Evolutionary conservation across 2,113 vertebrate genomes (phyloP).

Genomic region (Nesoenas mayeri): DNA sequence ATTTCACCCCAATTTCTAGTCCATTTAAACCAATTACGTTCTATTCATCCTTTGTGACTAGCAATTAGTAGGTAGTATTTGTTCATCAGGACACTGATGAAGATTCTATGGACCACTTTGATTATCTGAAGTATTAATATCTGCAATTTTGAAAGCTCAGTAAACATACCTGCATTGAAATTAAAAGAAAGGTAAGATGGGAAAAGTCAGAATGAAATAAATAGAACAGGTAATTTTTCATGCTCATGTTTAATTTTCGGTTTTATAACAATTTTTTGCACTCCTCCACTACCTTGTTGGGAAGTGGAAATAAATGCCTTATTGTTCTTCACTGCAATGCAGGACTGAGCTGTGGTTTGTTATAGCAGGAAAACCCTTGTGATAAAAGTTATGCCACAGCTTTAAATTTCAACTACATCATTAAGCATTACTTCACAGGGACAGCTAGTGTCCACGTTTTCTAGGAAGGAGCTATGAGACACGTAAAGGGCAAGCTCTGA

Average conservation of each 20-base stretch:
- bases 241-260: neutral
- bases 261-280: neutral
- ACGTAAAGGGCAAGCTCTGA: neutral
- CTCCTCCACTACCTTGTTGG: too few species aligned
- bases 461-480: fast-evolving
- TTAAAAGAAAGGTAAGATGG: neutral
- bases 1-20: neutral
- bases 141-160: neutral
- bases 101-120: neutral
- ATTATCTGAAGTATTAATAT: neutral
- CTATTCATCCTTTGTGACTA: neutral
- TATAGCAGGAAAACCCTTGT: neutral
- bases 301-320: neutral
- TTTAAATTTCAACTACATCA: neutral
- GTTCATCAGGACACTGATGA: neutral
- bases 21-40: neutral
- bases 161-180: neutral
- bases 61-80: neutral
- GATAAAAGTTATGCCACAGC: neutral
- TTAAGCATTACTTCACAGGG: neutral
- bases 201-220: neutral
- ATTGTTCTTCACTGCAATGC: neutral
- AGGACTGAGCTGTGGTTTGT: neutral
- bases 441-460: neutral
- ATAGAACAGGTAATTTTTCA: neutral